Percentiles rank a stretch among this genome's conserved stretches.
Evolutionary conservation across 2,797 vertebrate species (phyloP).

Genomic region (Manis javanica): DNA sequence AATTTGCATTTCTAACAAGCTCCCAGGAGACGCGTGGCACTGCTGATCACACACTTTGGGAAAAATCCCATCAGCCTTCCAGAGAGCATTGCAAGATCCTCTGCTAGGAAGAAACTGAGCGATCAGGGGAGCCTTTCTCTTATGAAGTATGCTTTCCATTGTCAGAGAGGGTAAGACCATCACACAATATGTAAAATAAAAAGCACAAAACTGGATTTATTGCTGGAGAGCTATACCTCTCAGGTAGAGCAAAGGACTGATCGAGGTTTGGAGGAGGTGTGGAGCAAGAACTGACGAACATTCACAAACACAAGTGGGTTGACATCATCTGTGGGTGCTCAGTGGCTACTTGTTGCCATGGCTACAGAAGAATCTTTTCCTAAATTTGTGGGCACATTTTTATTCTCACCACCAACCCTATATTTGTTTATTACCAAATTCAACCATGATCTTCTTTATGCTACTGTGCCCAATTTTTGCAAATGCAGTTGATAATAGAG

Average conservation of each 20-base stretch:
- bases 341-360: neutral
- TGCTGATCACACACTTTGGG: neutral
- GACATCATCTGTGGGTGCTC: neutral
- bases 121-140: neutral
- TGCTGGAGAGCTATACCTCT: neutral
- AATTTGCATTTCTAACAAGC: conserved; percentile 12
- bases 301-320: neutral
- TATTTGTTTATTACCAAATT: neutral
- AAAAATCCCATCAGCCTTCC: neutral
- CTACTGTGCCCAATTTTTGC: neutral
- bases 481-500: neutral
- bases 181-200: neutral
- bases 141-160: neutral
- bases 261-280: neutral
- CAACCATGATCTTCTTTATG: neutral
- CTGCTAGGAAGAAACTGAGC: neutral
- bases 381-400: neutral
- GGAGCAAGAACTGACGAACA: neutral
- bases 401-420: neutral
- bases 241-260: neutral
- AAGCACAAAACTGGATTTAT: neutral
- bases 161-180: neutral
- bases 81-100: neutral
- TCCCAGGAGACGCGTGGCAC: neutral
- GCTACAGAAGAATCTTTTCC: neutral